Conservation (phyloP, 1,140 invertebrate species). For the Delia radicum region DNA sequence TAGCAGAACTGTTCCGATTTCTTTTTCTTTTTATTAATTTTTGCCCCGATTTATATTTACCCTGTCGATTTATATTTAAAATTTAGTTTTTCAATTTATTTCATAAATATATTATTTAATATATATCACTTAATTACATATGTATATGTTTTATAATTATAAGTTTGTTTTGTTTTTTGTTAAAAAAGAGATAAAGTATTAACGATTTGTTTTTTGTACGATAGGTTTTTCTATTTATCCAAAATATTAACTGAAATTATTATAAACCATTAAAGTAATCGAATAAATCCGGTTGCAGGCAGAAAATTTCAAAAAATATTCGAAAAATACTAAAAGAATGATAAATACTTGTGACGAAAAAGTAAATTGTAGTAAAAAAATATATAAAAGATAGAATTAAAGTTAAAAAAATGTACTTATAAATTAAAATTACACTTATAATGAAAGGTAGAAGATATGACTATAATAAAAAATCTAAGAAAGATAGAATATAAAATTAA, state of each 20-base stretch:
- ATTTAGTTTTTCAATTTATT: slow-evolving; percentile 10
- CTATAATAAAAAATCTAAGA: too few relatives aligned
- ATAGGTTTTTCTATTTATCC: slow-evolving; percentile 4
- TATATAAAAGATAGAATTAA: too few relatives aligned
- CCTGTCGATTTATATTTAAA: not conserved
- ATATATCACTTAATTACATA: slow-evolving; percentile 20
- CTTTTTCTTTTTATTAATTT: not conserved
- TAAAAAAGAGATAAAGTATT: not conserved
- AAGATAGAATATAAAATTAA: too few relatives aligned
- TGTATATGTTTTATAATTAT: not conserved
- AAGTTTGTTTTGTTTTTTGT: not conserved
- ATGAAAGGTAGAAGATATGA: too few relatives aligned
- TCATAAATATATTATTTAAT: slow-evolving; percentile 8
- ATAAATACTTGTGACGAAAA: slow-evolving; percentile 2
- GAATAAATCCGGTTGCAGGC: not conserved
- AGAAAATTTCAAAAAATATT: not conserved
- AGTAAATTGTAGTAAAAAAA: too few relatives aligned
- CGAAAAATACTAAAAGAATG: not conserved
- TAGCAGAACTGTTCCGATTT: too few relatives aligned
- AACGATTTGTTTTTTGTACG: slow-evolving; percentile 19
- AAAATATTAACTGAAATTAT: not conserved
- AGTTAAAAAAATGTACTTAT: too few relatives aligned
- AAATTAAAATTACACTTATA: too few relatives aligned
- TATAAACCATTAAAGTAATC: not conserved
- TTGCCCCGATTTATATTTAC: not conserved